Evolutionary conservation across 92 coral and sea anemone genomes (phyloP).

Genomic region (Palythoa caribaeorum): DNA sequence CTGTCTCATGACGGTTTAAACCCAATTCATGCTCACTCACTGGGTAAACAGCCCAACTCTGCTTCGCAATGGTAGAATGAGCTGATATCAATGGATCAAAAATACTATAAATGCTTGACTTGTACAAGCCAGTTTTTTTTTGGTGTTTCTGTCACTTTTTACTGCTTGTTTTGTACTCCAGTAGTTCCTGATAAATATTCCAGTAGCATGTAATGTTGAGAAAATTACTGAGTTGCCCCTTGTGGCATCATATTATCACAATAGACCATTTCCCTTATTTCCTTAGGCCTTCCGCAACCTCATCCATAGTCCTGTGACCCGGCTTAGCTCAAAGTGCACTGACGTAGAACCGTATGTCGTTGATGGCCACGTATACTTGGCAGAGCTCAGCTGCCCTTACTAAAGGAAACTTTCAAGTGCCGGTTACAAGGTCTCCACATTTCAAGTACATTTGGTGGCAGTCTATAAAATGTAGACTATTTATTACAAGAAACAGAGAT

Average conservation of each 20-base stretch:
- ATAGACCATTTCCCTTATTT: neutral
- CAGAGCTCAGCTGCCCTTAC: slow-evolving; percentile 79
- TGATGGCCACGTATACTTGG: slow-evolving; percentile 85
- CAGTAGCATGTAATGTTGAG: neutral
- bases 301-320: slow-evolving; percentile 70
- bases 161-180: no score
- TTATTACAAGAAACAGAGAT: neutral
- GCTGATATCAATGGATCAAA: no score
- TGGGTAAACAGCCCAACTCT: no score
- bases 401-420: neutral
- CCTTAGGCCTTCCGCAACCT: slow-evolving; percentile 91
- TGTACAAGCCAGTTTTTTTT: no score
- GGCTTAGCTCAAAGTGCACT: slow-evolving; percentile 82
- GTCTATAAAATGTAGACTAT: neutral
- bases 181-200: no score
- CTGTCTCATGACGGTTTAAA: no score
- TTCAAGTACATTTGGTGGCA: neutral
- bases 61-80: no score
- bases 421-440: neutral
- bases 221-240: neutral
- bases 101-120: no score
- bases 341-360: slow-evolving; percentile 97
- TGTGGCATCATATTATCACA: neutral
- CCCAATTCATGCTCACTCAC: no score
- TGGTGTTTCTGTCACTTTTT: no score